These are phyloP conservation scores for Semaprochilodus insignis DNA, from an alignment of 2,797 vertebrate genomes.

Conservation along the genomic window DNA sequence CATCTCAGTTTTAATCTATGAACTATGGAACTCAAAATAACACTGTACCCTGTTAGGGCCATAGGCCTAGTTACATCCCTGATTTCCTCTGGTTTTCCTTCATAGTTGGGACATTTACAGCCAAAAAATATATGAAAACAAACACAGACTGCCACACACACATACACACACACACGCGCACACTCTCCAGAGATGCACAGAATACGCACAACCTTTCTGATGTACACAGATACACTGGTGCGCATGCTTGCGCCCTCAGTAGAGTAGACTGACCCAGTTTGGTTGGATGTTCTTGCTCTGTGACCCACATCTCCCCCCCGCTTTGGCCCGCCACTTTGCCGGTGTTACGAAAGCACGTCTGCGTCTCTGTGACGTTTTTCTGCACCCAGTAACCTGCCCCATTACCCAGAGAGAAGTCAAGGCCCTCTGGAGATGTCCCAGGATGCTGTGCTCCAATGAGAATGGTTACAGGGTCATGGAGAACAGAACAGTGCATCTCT, in stretches of 20 bases:
- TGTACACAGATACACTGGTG: constrained; percentile 28
- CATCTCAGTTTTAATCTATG: too few species aligned
- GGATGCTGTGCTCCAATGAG: constrained; percentile 22
- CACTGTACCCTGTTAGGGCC: too few species aligned
- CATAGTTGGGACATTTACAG: not conserved
- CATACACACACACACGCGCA: not conserved
- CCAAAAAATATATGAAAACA: not conserved
- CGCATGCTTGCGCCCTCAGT: not conserved
- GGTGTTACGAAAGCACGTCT: constrained; percentile 23
- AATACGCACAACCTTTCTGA: constrained; percentile 30
- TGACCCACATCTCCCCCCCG: constrained; percentile 57
- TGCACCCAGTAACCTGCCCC: not conserved
- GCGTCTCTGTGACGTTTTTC: not conserved
- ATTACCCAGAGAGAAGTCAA: constrained; percentile 13
- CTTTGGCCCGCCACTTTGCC: constrained; percentile 8
- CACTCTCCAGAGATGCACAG: constrained; percentile 16
- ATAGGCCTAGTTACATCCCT: not conserved
- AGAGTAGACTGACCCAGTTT: constrained; percentile 49
- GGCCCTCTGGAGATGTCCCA: constrained; percentile 24
- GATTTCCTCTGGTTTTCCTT: not conserved
- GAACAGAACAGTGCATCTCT: constrained; percentile 58
- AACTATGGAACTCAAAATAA: too few species aligned
- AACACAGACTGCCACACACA: constrained; percentile 30
- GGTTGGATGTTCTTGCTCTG: constrained; percentile 47
- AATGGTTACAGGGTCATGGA: constrained; percentile 2